Evolutionary conservation across 2,113 vertebrate species (phyloP).

Genomic region (Catagonus wagneri): DNA sequence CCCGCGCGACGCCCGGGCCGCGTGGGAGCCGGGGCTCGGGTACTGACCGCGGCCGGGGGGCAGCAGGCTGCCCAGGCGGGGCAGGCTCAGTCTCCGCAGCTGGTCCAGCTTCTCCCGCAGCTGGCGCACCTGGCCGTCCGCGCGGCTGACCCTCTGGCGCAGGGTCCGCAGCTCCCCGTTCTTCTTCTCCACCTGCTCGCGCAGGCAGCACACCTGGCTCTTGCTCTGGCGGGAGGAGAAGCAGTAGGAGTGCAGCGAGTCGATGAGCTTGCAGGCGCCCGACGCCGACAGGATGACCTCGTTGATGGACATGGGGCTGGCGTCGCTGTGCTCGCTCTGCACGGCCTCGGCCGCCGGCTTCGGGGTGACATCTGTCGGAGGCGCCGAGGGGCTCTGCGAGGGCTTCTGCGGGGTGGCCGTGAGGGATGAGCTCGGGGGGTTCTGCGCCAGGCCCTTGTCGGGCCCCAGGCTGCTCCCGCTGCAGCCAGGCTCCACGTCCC

Average conservation of each 20-base stretch:
- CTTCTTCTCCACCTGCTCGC: conserved; percentile 88
- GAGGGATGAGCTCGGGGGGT: conserved; percentile 83
- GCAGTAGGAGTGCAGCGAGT: conserved; percentile 90
- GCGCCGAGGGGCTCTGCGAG: conserved; percentile 83
- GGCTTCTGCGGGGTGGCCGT: conserved; percentile 87
- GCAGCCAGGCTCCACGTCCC: conserved; percentile 82
- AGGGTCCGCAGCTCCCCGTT: conserved; percentile 85
- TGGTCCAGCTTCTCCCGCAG: conserved; percentile 88
- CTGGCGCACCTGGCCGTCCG: conserved; percentile 88
- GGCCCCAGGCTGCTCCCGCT: conserved; percentile 81
- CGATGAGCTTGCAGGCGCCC: conserved; percentile 88
- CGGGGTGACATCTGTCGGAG: conserved; percentile 86
- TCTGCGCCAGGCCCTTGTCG: conserved; percentile 54
- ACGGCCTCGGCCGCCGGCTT: conserved; percentile 86
- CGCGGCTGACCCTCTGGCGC: conserved; percentile 87
- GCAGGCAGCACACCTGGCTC: conserved; percentile 89
- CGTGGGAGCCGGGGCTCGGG: background rate
- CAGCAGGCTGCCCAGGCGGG: conserved; percentile 85
- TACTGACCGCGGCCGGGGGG: conserved; percentile 89
- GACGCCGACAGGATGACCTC: conserved; percentile 90
- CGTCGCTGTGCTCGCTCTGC: conserved; percentile 84
- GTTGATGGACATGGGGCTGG: conserved; percentile 90
- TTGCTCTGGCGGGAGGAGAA: conserved; percentile 88
- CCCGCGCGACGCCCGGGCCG: background rate
- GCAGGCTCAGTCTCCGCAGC: conserved; percentile 84